Evolutionary conservation across 2,113 vertebrate species (phyloP), one percentile per base, ranked within the genome.

Genomic region (Strigops habroptila): DNA sequence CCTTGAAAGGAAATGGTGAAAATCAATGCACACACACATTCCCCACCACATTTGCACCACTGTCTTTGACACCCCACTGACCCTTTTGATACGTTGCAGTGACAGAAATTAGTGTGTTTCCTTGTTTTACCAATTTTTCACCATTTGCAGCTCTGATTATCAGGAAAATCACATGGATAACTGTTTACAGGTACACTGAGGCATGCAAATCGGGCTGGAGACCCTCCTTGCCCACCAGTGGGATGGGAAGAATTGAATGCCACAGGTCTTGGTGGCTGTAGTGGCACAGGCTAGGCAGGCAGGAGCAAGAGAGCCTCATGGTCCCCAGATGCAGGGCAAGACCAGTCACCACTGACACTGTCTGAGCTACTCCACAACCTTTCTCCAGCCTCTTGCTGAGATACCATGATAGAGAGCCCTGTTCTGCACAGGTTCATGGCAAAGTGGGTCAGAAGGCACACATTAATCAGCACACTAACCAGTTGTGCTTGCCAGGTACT

Each of bases 1-100:
- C 97, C 97, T 98, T 43, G 57, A 88, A 93, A 82, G 24, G 2
- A 83, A 70, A 88, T 13, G 21, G 51, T 60, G 23, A 43, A 88
- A 78, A 43, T 64, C 27, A 76, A 6, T 70, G 41, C n/a, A 39
- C 2, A 53, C 4, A 3, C 27, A 21, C 9, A 23, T n/a, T 90
- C 82, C 51, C 53, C 31, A 79, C 18, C 33, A 23, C 4, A 14
- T 88, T 85, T 65, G 17, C 17, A 62, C n/a, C 21, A 7, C 52
- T 88, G 79, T 31, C 22, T 76, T 88, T 86, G 28, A 49, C 15
- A 73, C 4, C 21, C 64, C 33, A 31, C 49, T 55, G 19, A 49
- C 6, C 24, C 55, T 86, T 74, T 51, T 37, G 39, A 31, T 69
- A 39, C 37, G 88, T 83, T 62, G 10, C 15, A 67, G 33, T 59